These are phyloP conservation scores for Habropoda laboriosa DNA, from an alignment of 1,140 invertebrate genomes.

Conservation along the genomic window DNA sequence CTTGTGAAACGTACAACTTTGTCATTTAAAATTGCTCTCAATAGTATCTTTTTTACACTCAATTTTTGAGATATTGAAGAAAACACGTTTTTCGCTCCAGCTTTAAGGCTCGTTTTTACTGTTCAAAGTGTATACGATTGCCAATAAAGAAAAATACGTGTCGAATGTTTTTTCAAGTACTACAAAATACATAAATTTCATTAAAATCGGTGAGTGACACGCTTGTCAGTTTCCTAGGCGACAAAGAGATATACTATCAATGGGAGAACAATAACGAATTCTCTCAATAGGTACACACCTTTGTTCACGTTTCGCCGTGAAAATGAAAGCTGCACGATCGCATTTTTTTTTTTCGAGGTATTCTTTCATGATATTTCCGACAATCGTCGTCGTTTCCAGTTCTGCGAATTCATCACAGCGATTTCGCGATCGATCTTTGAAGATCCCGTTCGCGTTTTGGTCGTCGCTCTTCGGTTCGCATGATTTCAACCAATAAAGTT, in stretches of 20 bases:
- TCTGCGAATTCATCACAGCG: neutral
- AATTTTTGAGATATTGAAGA: too few species aligned
- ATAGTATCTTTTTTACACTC: too few species aligned
- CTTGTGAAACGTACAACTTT: too few species aligned
- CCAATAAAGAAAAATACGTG: too few species aligned
- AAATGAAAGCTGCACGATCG: neutral
- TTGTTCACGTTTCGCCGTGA: neutral
- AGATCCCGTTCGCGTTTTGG: neutral
- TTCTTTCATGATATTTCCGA: constrained; percentile 9
- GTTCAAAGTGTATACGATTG: too few species aligned
- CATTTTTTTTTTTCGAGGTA: neutral
- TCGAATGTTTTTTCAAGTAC: too few species aligned
- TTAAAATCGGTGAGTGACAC: too few species aligned
- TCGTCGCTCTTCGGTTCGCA: constrained; percentile 18
- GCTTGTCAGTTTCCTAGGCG: too few species aligned
- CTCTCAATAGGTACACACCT: neutral
- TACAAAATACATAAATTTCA: too few species aligned
- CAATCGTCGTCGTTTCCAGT: constrained; percentile 13
- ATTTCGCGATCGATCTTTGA: constrained; percentile 11
- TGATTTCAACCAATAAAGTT: constrained; percentile 48
- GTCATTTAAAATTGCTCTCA: too few species aligned
- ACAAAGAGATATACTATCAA: neutral
- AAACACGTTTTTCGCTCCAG: too few species aligned
- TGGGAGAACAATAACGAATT: neutral
- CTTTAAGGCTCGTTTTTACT: too few species aligned